phyloP scores from a whole-genome alignment of 23 tunicate genomes.

The Halocynthia aurantium region DNA sequence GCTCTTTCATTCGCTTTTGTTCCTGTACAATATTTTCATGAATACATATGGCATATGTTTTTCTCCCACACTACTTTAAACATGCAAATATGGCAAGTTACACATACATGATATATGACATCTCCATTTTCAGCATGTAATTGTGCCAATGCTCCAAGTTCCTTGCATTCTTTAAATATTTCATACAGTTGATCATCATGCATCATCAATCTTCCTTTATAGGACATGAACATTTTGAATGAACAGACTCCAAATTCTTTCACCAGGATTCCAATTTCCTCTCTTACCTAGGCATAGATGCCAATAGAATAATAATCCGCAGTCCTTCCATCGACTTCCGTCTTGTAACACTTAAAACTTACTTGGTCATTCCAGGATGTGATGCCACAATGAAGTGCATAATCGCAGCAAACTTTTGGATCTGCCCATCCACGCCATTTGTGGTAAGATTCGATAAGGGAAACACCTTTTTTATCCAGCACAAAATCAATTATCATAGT shows the following conservation, averaged over 20 bases:
- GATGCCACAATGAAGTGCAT: slow-evolving; percentile 74
- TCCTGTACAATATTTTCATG: slow-evolving; percentile 12
- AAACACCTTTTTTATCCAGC: slow-evolving; percentile 37
- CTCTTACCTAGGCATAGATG: slow-evolving; percentile 47
- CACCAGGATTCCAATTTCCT: slow-evolving; percentile 60
- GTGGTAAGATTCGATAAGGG: slow-evolving; percentile 33
- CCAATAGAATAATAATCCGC: neutral
- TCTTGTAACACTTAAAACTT: neutral
- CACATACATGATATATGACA: slow-evolving; percentile 23
- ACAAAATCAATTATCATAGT: slow-evolving; percentile 69
- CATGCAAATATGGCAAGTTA: neutral
- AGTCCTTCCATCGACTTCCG: neutral
- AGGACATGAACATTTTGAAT: slow-evolving; percentile 69
- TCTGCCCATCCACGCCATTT: slow-evolving; percentile 52
- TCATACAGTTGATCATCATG: slow-evolving; percentile 74
- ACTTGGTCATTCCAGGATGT: slow-evolving; percentile 83
- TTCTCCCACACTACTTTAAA: too few species aligned
- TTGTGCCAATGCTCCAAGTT: slow-evolving; percentile 62
- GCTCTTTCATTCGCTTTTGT: slow-evolving; percentile 26
- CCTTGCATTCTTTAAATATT: slow-evolving; percentile 38
- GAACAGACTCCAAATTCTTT: slow-evolving; percentile 70
- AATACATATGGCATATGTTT: neutral
- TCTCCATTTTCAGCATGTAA: slow-evolving; percentile 97
- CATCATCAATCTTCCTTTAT: slow-evolving; percentile 56
- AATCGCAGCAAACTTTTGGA: slow-evolving; percentile 81